Percentiles rank a stretch among this genome's conserved stretches.
Conservation (phyloP, 1,140 invertebrate genomes). For the Radopholus similis region DNA sequence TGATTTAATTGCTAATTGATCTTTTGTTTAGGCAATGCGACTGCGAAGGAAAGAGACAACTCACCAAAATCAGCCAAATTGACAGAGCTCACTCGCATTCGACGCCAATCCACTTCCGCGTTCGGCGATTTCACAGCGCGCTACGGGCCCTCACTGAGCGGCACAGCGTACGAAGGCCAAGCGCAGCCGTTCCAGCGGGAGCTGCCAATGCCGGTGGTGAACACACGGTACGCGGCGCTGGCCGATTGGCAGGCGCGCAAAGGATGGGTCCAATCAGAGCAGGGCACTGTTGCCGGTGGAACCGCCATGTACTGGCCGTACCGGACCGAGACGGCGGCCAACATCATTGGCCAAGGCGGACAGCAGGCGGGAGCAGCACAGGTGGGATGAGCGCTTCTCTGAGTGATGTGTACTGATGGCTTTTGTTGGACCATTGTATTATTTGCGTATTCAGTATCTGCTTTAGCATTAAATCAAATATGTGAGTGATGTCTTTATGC, state of each 20-base stretch:
- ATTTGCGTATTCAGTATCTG: too few species aligned
- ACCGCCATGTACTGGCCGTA: conserved; percentile 17
- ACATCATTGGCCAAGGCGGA: not conserved
- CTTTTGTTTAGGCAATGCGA: not conserved
- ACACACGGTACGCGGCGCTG: not conserved
- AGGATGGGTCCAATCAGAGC: not conserved
- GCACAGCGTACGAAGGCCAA: conserved; percentile 30
- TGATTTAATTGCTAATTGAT: not conserved
- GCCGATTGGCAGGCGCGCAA: not conserved
- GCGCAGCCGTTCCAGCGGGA: not conserved
- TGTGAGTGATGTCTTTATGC: too few species aligned
- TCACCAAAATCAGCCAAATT: too few species aligned
- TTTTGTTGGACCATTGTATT: too few species aligned
- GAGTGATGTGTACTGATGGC: too few species aligned
- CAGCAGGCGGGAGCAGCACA: not conserved
- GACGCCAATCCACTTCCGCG: not conserved
- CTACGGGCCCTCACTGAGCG: not conserved
- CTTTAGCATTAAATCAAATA: too few species aligned
- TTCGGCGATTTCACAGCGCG: not conserved
- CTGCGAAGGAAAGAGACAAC: too few species aligned
- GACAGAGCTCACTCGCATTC: too few species aligned
- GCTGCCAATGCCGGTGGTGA: not conserved
- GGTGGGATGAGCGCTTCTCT: not conserved
- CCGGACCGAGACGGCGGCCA: not conserved
- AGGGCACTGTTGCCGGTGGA: not conserved